Base-by-base conservation (phyloP, 2,113 vertebrate genomes). In the Perccottus glenii region DNA sequence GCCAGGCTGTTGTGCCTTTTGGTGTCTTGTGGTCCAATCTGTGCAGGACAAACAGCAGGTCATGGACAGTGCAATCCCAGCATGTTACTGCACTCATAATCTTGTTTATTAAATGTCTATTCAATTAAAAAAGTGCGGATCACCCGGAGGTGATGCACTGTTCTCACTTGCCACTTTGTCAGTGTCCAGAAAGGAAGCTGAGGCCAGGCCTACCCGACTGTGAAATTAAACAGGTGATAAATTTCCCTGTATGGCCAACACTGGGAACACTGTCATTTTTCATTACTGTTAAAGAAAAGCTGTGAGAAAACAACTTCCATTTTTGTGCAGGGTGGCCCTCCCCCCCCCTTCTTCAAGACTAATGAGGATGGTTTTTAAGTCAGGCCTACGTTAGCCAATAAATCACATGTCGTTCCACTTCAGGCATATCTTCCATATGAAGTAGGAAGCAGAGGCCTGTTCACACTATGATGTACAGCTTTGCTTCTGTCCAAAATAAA, bases 201-300 rank as follows among this genome's bases (percentile, higher is more conserved):
- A 88, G 88, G 83, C 75, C 69, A 82, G 80, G 80, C 63, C 70
- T 81, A 77, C 77, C 86, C 73, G 73, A 87, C 91, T 89, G 92
- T 93, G 93, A 94, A 94, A 95, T 93, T 87, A 94, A 95, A 93
- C 90, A 92, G 87, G 88, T 71, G 87, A 90, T 89, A 89, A 88
- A 91, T 92, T 86, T 90, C 86, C 85, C 79, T 58, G 81, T 87
- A 84, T 70, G 82, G 85, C 83, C 86, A 85, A 88, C 58, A 42
- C 78, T 84, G 65, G 70, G 78, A 87, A 82, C 55, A 77, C 76
- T 83, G 71, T 90, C 91, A 88, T 87, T 94, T 92, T 92, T 93
- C 92, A 90, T 93, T 88, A 91, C 76, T 77, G 84, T 84, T 80
- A 91, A 93, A 88, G 85, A 89, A 91, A 90, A 92, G 88, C 83